These are phyloP conservation scores for Seriola aureovittata DNA, from an alignment of 2,113 vertebrate species.

Conservation along the genomic window DNA sequence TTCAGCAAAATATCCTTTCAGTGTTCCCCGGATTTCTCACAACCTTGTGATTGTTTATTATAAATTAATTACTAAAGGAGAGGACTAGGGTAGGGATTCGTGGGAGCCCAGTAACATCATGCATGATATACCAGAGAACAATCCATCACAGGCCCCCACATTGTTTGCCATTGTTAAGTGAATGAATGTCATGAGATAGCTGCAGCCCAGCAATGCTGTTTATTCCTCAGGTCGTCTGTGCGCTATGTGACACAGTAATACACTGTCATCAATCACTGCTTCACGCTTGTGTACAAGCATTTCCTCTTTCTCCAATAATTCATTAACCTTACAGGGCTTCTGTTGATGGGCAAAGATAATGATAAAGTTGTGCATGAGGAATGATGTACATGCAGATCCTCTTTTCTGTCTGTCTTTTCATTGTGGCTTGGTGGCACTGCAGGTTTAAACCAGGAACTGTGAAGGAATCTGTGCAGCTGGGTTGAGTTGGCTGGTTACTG, in stretches of 20 bases:
- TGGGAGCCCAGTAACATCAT: constrained; percentile 61
- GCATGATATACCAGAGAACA: constrained; percentile 55
- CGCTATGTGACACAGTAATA: constrained; percentile 69
- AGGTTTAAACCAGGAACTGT: background rate
- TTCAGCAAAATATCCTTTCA: constrained; percentile 34
- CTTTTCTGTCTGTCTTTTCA: constrained; percentile 25
- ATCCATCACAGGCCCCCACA: constrained; percentile 72
- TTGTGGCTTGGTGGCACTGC: constrained; percentile 6
- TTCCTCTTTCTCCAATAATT: constrained; percentile 85
- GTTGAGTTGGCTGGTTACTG: background rate
- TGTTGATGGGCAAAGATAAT: constrained; percentile 33
- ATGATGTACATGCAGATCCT: constrained; percentile 16
- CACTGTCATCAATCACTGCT: constrained; percentile 77
- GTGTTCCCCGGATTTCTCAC: background rate
- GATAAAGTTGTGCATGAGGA: constrained; percentile 16
- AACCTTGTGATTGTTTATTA: constrained; percentile 32
- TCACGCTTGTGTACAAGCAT: constrained; percentile 61
- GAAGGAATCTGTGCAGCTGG: background rate
- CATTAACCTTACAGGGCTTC: constrained; percentile 77
- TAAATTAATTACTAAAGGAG: constrained; percentile 11
- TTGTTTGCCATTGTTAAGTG: constrained; percentile 72
- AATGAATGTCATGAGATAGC: constrained; percentile 70
- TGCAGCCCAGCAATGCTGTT: constrained; percentile 45
- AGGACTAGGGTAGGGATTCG: constrained; percentile 9
- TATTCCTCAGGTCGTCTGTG: constrained; percentile 64